phyloP scores from a whole-genome alignment of 2,888 invertebrate genomes.

The Oasisia sp. region DNA sequence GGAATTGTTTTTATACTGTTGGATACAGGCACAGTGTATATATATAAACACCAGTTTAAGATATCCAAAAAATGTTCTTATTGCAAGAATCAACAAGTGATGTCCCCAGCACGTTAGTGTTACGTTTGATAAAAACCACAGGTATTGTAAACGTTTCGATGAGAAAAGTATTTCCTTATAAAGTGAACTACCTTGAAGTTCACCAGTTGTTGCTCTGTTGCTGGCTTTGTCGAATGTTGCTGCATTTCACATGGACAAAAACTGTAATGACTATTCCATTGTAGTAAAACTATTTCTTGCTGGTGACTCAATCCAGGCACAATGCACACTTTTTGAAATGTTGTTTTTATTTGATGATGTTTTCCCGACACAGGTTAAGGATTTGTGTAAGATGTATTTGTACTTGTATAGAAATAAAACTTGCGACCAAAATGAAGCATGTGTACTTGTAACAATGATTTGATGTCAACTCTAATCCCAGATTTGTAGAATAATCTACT shows the following conservation, averaged over 20 bases:
- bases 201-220: not conserved
- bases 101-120: too few relatives aligned
- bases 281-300: not conserved
- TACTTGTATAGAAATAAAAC: constrained; percentile 7
- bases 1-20: too few relatives aligned
- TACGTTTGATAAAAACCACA: too few relatives aligned
- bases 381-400: constrained; percentile 7
- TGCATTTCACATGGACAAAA: not conserved
- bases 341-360: constrained; percentile 5
- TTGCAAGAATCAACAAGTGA: too few relatives aligned
- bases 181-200: too few relatives aligned
- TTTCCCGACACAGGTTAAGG: not conserved
- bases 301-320: not conserved
- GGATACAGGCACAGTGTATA: too few relatives aligned
- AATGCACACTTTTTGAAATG: not conserved
- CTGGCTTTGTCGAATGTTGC: not conserved
- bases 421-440: not conserved
- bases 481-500: not conserved
- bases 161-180: too few relatives aligned
- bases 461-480: not conserved
- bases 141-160: too few relatives aligned
- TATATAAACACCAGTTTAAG: too few relatives aligned
- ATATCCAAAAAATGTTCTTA: too few relatives aligned
- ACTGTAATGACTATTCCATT: not conserved
- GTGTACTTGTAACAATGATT: not conserved